These are phyloP conservation scores for Daphoenositta chrysoptera DNA, from an alignment of 2,113 vertebrate species.

Conservation along the genomic window DNA sequence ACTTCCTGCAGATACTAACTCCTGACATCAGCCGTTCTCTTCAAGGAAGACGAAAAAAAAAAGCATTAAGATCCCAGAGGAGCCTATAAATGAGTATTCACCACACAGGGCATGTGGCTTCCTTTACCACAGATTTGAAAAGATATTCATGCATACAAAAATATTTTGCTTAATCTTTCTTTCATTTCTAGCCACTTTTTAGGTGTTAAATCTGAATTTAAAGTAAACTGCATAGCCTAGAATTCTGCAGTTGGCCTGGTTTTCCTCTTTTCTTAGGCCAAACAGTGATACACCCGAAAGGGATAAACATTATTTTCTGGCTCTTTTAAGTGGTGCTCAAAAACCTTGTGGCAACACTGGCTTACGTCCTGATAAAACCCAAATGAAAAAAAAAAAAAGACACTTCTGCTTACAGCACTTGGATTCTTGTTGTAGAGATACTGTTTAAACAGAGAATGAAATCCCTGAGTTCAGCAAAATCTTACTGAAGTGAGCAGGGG, in stretches of 20 bases:
- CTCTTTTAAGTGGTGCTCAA: neutral
- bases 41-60: too few relatives aligned
- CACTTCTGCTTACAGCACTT: neutral
- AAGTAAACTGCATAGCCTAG: neutral
- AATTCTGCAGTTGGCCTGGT: neutral
- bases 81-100: too few relatives aligned
- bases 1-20: neutral
- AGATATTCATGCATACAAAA: neutral
- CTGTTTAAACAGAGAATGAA: neutral
- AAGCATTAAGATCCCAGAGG: too few relatives aligned
- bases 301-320: neutral
- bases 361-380: neutral
- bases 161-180: neutral
- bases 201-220: neutral
- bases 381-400: neutral
- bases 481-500: neutral
- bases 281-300: neutral
- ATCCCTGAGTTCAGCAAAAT: neutral
- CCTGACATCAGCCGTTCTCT: neutral
- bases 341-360: neutral
- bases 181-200: neutral
- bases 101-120: too few relatives aligned
- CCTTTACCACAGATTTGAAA: neutral
- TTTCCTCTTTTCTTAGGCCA: neutral
- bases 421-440: neutral